Conservation (phyloP, 2,888 invertebrate species). For the Cryptops parisi region DNA sequence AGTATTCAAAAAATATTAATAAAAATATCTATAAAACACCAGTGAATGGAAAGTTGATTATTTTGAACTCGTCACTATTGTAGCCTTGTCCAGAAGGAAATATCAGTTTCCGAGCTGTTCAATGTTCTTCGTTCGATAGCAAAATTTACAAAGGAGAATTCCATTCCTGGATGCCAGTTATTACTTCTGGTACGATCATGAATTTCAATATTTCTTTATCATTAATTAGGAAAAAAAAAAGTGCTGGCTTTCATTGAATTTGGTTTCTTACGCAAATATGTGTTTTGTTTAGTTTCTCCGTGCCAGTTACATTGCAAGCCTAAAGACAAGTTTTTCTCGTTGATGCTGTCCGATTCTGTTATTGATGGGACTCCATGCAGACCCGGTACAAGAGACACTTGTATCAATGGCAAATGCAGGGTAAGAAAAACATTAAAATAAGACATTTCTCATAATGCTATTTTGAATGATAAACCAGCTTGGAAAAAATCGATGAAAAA, state of each 20-base stretch:
- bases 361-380: slow-evolving; percentile 75
- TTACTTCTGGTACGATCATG: slow-evolving; percentile 30
- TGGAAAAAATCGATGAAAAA: too few relatives aligned
- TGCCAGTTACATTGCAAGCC: slow-evolving; percentile 73
- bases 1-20: slow-evolving; percentile 13
- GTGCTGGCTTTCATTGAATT: too few relatives aligned
- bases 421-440: too few relatives aligned
- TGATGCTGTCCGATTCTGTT: slow-evolving; percentile 57
- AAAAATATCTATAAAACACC: too few relatives aligned
- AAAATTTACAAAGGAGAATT: slow-evolving; percentile 39
- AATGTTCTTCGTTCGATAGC: slow-evolving; percentile 57
- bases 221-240: background rate
- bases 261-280: too few relatives aligned
- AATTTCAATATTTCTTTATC: too few relatives aligned
- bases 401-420: slow-evolving; percentile 59
- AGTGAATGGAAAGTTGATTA: too few relatives aligned
- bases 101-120: slow-evolving; percentile 56
- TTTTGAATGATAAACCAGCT: too few relatives aligned
- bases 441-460: too few relatives aligned
- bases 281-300: slow-evolving; percentile 33
- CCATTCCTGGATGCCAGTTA: slow-evolving; percentile 38
- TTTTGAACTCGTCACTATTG: too few relatives aligned
- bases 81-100: slow-evolving; percentile 50
- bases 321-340: slow-evolving; percentile 53
- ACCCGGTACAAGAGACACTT: slow-evolving; percentile 66